A percentile compares a stretch with the other conserved stretches of the same genome.
These are phyloP conservation scores for Sitta carolinensis DNA, from an alignment of 2,797 vertebrate genomes.

Conservation along the genomic window DNA sequence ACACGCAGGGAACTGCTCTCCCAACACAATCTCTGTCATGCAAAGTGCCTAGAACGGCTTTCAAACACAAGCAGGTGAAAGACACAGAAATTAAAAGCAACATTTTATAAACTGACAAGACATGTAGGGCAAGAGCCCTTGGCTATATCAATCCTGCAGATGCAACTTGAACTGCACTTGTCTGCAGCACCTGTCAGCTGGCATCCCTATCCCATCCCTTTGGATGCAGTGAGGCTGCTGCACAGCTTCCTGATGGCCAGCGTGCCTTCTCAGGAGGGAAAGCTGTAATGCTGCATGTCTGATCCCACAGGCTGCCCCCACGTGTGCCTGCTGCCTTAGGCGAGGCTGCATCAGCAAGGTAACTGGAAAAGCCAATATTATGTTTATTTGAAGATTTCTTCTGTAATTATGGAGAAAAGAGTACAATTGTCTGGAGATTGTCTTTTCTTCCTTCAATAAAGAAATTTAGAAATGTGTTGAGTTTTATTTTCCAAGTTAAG, in stretches of 20 bases:
- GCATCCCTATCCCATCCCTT: neutral
- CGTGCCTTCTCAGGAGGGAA: neutral
- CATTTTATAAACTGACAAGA: neutral
- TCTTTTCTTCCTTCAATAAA: neutral
- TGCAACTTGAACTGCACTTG: accelerated
- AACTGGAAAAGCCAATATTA: accelerated
- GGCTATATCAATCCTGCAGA: accelerated
- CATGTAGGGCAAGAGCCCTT: neutral
- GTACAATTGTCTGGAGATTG: neutral
- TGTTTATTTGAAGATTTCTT: neutral
- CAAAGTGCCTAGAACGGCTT: neutral
- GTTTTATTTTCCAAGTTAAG: neutral
- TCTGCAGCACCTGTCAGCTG: neutral
- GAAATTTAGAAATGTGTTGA: neutral
- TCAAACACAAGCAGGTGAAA: neutral
- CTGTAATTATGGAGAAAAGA: neutral
- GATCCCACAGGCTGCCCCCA: neutral
- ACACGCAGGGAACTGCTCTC: neutral
- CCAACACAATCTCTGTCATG: neutral
- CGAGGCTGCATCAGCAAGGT: accelerated
- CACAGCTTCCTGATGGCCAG: accelerated
- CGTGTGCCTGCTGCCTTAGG: accelerated
- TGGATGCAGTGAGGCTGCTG: neutral
- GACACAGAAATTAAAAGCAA: neutral
- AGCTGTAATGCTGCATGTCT: neutral